A percentile compares a stretch with the other conserved stretches of the same genome.
Evolutionary conservation across 2,797 vertebrate species (phyloP).

Genomic region (Thripadectes ignobilis): DNA sequence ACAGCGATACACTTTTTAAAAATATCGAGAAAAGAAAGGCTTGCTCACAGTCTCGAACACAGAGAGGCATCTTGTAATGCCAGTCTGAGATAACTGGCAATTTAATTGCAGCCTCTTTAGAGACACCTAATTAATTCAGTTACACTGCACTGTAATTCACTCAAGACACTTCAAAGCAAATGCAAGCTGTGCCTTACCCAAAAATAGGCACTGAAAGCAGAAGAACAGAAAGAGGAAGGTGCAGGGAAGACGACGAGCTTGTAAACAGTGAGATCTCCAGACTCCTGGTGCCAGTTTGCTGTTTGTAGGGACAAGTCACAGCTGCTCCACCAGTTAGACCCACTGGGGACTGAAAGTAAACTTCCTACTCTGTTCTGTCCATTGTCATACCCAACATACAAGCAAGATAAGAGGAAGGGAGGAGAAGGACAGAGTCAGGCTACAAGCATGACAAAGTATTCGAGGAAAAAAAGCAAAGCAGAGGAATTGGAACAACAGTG

Average conservation of each 20-base stretch:
- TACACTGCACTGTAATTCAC: background rate
- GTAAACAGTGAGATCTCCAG: background rate
- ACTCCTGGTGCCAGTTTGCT: background rate
- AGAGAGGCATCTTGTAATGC: background rate
- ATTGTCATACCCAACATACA: background rate
- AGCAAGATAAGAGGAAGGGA: background rate
- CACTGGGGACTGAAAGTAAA: background rate
- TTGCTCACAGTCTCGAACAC: background rate
- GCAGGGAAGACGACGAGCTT: background rate
- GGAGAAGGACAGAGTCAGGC: background rate
- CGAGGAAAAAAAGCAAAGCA: background rate
- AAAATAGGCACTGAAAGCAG: slow-evolving; percentile 27
- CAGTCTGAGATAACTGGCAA: background rate
- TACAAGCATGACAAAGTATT: background rate
- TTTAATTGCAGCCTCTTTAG: slow-evolving; percentile 25
- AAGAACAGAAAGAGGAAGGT: background rate
- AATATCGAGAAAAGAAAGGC: background rate
- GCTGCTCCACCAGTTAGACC: background rate
- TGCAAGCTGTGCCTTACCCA: slow-evolving; percentile 16
- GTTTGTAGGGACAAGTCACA: background rate
- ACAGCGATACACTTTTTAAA: background rate
- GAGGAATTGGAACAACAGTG: background rate
- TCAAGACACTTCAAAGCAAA: slow-evolving; percentile 8
- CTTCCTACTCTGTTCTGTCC: background rate
- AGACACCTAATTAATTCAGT: slow-evolving; percentile 27